Evolutionary conservation across 2,113 vertebrate genomes (phyloP).

Genomic region (Gobio gobio): DNA sequence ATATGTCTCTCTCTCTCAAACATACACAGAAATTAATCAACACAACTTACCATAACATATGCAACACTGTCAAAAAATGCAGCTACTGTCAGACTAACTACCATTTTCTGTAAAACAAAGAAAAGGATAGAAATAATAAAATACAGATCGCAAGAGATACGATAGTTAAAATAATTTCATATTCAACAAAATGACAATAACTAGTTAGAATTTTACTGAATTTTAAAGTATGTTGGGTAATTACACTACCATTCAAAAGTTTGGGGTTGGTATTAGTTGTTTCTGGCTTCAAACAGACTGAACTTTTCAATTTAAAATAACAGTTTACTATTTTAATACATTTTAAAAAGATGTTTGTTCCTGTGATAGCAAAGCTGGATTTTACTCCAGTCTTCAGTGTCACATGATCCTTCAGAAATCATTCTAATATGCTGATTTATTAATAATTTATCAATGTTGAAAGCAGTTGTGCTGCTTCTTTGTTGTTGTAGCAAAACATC

Average conservation of each 20-base stretch:
- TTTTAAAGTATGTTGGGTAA: neutral
- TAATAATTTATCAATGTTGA: neutral
- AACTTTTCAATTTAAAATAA: too few relatives aligned
- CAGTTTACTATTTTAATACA: neutral
- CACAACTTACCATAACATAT: constrained; percentile 82
- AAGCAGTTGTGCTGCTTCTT: neutral
- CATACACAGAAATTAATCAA: too few relatives aligned
- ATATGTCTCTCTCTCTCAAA: neutral
- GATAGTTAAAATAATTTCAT: neutral
- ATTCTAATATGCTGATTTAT: neutral
- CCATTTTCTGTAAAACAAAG: constrained; percentile 77
- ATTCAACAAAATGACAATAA: constrained; percentile 36
- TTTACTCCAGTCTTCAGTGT: neutral
- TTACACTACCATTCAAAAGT: neutral
- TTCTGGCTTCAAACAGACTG: neutral
- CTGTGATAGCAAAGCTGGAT: neutral
- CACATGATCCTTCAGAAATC: neutral
- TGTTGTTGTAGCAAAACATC: neutral
- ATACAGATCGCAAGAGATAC: neutral
- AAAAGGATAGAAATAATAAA: constrained; percentile 7
- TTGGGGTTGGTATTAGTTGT: neutral
- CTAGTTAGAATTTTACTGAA: neutral
- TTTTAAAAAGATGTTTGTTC: neutral
- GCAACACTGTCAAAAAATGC: constrained; percentile 82
- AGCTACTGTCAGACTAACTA: constrained; percentile 79